Percentiles rank a stretch among this genome's conserved stretches.
These are phyloP conservation scores for Ametastegia equiseti DNA, from an alignment of 2,888 invertebrate species.

Conservation along the genomic window DNA sequence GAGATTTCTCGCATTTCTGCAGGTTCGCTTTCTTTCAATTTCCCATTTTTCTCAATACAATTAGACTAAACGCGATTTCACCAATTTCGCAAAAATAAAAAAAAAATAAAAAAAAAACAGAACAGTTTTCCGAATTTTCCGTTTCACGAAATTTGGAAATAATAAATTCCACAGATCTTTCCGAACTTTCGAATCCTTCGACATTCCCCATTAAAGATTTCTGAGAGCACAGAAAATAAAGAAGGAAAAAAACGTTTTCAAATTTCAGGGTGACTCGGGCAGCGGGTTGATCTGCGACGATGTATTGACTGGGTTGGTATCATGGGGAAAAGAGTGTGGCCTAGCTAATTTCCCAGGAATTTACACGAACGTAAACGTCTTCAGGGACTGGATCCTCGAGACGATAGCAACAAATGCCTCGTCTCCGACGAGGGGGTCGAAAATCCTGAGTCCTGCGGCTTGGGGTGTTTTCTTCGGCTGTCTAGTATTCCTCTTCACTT, in stretches of 20 bases:
- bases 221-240: no score
- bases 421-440: background rate
- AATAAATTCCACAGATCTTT: no score
- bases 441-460: background rate
- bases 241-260: background rate
- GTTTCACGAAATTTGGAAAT: no score
- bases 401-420: constrained; percentile 15
- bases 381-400: constrained; percentile 19
- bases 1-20: no score
- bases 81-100: no score
- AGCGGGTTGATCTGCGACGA: constrained; percentile 53
- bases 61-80: no score
- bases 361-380: constrained; percentile 23
- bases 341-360: constrained; percentile 29
- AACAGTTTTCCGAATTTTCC: no score
- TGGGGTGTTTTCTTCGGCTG: constrained; percentile 36
- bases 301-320: constrained; percentile 2
- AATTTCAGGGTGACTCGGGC: constrained; percentile 31
- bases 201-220: no score
- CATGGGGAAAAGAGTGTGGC: constrained; percentile 25
- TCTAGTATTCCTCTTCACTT: constrained; percentile 30
- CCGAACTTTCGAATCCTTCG: no score
- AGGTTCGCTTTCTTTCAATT: no score
- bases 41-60: no score
- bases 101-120: no score